Evolutionary conservation across 53 echinoderm and acorn worm genomes (phyloP).

Genomic region (Echinometra lucunter): DNA sequence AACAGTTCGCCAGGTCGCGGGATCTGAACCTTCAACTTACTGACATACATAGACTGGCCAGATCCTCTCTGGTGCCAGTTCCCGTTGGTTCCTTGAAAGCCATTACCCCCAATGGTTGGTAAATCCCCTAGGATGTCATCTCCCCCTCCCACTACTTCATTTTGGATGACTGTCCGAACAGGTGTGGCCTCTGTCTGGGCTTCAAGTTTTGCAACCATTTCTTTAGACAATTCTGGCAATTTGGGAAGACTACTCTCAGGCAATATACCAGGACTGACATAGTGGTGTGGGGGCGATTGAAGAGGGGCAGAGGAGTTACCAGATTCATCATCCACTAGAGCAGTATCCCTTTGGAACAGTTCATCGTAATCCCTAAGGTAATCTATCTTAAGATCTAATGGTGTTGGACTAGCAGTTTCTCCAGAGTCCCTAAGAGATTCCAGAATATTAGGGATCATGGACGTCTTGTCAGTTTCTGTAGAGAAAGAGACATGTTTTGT

Average conservation of each 20-base stretch:
- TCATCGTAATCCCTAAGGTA: constrained; percentile 66
- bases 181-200: constrained; percentile 59
- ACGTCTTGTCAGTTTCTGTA: neutral
- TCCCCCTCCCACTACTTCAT: constrained; percentile 56
- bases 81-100: constrained; percentile 33
- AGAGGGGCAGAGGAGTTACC: constrained; percentile 66
- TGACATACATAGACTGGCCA: neutral
- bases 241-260: constrained; percentile 71
- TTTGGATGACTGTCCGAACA: neutral
- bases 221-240: constrained; percentile 59
- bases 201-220: constrained; percentile 67
- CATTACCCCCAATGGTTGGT: constrained; percentile 41
- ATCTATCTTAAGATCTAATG: constrained; percentile 61
- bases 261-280: constrained; percentile 55
- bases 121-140: constrained; percentile 63
- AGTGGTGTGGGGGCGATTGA: constrained; percentile 72
- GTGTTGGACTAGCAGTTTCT: constrained; percentile 53
- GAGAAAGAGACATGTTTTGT: constrained; percentile 35
- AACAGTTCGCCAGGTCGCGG: constrained; percentile 61
- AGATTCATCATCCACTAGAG: constrained; percentile 48
- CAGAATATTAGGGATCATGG: neutral
- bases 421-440: constrained; percentile 29
- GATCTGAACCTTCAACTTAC: constrained; percentile 65
- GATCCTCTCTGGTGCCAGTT: constrained; percentile 54
- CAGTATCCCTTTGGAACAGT: constrained; percentile 38